Base-by-base conservation (phyloP, 2,797 vertebrate genomes). In the Sebastes variabilis region DNA sequence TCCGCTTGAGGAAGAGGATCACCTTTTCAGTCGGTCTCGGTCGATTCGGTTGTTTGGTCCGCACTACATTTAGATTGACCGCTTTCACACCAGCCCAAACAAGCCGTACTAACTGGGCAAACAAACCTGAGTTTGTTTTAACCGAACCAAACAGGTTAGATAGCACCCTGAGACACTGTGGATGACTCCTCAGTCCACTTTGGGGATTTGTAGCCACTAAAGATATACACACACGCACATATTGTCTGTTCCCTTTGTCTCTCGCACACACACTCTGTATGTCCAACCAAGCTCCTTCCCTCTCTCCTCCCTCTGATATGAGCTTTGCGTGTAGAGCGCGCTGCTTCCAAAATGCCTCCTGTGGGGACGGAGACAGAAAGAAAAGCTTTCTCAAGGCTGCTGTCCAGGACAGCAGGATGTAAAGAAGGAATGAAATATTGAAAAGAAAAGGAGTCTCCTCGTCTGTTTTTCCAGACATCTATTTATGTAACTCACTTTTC, bases 301-400 rank as follows among this genome's bases (percentile, higher is more conserved):
- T 6, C 52, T 34, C 14, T 38, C 38, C 16, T 64, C 18, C 29
- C 32, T 72, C 49, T 69, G 27, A 61, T 62, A 34, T 77, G 68
- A 61, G 55, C 55, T 60, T n/a, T 64, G 56, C 61, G 9, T 49
- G 34, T 25, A 30, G 60, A 32, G 5, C 56, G 6, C 3, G 60
- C 36, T 62, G 22, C 29, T 29, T 59, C 9, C 42, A 56, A 25
- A 72, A 72, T 62, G 25, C 29, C 61, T 77, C 73, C 80, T 54
- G 54, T 72, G 68, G 49, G 55, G 49, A 74, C 10, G 0, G 55
- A 66, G 30, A 72, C 49, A 22, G 29, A 69, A 56, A 64, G 73
- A 25, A 56, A 77, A 68, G 49, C 46, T 77, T 82, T 34, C 46
- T 72, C 30, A 66, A 59, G 67, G 67, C 68, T 30, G 14, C 61